Conservation (phyloP, 2,113 vertebrate genomes). For the Nymphicus hollandicus region DNA sequence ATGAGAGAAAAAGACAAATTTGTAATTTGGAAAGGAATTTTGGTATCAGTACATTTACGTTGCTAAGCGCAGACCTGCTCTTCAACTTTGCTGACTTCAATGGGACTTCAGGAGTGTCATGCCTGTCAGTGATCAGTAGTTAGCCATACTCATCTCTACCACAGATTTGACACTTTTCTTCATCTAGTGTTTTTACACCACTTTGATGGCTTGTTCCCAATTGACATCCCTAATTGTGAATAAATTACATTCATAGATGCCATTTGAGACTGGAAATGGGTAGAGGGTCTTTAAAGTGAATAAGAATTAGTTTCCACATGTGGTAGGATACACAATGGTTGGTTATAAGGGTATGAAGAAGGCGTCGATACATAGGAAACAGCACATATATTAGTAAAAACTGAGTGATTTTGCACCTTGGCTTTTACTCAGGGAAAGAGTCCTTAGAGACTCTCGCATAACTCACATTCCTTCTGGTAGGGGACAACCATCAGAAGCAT, state of each 20-base stretch:
- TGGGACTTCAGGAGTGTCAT: not conserved
- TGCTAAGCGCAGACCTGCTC: not conserved
- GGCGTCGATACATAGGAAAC: not conserved
- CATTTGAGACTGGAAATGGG: not conserved
- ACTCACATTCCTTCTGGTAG: not conserved
- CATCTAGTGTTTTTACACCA: not conserved
- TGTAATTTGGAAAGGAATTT: not conserved
- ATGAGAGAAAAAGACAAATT: not conserved
- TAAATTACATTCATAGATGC: not conserved
- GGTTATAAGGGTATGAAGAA: not conserved
- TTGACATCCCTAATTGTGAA: not conserved
- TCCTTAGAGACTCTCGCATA: not conserved
- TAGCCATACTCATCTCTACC: not conserved
- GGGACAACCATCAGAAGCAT: not conserved
- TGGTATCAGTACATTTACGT: not conserved
- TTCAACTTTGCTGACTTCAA: not conserved
- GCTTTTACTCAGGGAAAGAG: not conserved
- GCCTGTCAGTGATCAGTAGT: not conserved
- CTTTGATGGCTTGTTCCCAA: not conserved
- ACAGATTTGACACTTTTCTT: not conserved
- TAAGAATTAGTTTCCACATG: not conserved
- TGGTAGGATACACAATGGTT: not conserved
- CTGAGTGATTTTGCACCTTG: not conserved
- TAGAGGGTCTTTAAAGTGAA: not conserved
- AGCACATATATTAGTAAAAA: not conserved